Base-by-base conservation (phyloP, 2,888 invertebrate genomes). In the Liposcelis brunnea region DNA sequence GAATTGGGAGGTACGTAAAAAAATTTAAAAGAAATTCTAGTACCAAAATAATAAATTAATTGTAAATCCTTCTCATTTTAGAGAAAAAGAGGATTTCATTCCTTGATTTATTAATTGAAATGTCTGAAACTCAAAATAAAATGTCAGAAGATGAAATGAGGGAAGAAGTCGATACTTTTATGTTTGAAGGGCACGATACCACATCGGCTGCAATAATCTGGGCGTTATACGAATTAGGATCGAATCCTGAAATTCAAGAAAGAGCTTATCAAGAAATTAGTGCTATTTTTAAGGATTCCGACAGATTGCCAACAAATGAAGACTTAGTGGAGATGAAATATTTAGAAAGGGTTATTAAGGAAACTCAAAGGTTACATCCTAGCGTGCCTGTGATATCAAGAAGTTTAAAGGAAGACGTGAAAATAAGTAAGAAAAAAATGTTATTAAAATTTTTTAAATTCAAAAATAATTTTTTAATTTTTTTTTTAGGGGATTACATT, bases 101-200 rank as follows among this genome's bases (percentile, higher is more conserved):
- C 11, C 12, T 40, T 12, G 40, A 40, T 19, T 18, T 40, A 40
- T 19, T 40, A 14, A 21, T 40, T 6, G 40, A 40, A 40, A 40
- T 40, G 16, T 14, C 40, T 7, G 40, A 40, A 40, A 14, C 19
- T 5, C 18, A 40, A 40, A 21, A 21, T 12, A 40, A 40, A 40
- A 12, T 40, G 18, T 15, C 15, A 10, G 55, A 62, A 49, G 56
- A 58, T 11, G 68, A 68, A 48, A 67, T 69, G 32, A 55, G 65
- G 37, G 68, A 69, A 51, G 69, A 69, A 57, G 68, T 69, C 38
- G 68, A 69, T 53, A 69, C 68, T 1, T 69, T 69, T 52, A 69
- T 69, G 68, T 69, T 69, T 57, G 69, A 46, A 40, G 46, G 46
- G 15, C 33, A 40, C 33, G 46, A 46, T 21, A 46, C 46, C 11